These are phyloP conservation scores for Cyprinodon tularosa DNA, from an alignment of 2,113 vertebrate species.

Conservation along the genomic window DNA sequence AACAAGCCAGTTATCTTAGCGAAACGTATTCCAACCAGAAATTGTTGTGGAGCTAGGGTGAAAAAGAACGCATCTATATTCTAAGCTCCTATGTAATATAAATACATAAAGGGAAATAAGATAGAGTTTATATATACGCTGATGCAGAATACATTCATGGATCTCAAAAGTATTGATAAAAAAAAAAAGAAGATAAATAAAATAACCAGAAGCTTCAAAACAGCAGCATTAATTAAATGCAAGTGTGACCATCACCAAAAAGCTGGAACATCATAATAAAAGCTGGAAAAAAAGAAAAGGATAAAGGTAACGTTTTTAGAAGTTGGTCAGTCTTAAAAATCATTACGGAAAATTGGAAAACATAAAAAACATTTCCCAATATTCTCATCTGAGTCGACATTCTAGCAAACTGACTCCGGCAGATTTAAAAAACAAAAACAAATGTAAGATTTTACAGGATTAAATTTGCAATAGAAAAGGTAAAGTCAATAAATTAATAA, in stretches of 20 bases:
- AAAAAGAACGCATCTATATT: too few relatives aligned
- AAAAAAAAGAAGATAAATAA: too few relatives aligned
- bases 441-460: background rate
- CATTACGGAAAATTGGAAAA: background rate
- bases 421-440: background rate
- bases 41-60: background rate
- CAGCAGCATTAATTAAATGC: background rate
- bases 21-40: background rate
- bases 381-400: background rate
- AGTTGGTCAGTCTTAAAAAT: background rate
- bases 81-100: too few relatives aligned
- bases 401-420: background rate
- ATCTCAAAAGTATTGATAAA: too few relatives aligned
- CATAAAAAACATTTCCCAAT: background rate
- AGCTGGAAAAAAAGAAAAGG: too few relatives aligned
- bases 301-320: background rate
- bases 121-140: too few relatives aligned
- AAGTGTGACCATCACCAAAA: background rate
- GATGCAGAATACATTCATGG: too few relatives aligned
- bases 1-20: too few relatives aligned
- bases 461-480: background rate
- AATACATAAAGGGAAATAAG: too few relatives aligned
- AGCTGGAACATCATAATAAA: too few relatives aligned
- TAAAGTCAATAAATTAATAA: background rate
- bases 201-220: background rate